A percentile compares a stretch with the other conserved stretches of the same genome.
Conservation (phyloP, 2,888 invertebrate species). For the Lasioglossum malachurum region DNA sequence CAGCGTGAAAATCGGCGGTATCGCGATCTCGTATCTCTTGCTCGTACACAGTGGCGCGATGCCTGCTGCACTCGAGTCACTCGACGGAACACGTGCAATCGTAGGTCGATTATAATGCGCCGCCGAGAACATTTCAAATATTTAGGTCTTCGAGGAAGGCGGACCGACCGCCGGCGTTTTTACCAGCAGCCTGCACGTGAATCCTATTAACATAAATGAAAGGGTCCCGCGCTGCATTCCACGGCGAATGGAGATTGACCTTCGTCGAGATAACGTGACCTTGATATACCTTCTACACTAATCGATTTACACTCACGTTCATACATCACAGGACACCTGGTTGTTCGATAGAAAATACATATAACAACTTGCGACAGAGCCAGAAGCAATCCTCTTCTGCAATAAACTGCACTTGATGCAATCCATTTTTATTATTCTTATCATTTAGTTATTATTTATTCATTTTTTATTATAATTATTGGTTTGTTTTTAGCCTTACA, state of each 20-base stretch:
- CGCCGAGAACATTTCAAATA: slow-evolving; percentile 45
- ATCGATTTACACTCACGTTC: slow-evolving; percentile 36
- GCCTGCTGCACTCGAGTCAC: neutral
- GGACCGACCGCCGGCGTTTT: slow-evolving; percentile 30
- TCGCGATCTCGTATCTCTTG: neutral
- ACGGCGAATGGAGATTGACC: slow-evolving; percentile 65
- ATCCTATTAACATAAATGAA: slow-evolving; percentile 70
- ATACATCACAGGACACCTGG: neutral
- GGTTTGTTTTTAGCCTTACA: too few species aligned
- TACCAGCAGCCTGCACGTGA: slow-evolving; percentile 52
- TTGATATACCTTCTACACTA: slow-evolving; percentile 56
- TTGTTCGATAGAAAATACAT: neutral
- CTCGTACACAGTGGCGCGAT: neutral
- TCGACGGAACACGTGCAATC: slow-evolving; percentile 31
- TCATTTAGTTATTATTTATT: too few species aligned
- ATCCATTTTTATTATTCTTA: too few species aligned
- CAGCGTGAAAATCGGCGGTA: neutral
- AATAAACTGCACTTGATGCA: too few species aligned
- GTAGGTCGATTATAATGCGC: slow-evolving; percentile 26
- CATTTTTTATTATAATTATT: too few species aligned
- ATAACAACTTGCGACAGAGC: neutral
- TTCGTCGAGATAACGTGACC: slow-evolving; percentile 65
- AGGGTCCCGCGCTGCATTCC: slow-evolving; percentile 57
- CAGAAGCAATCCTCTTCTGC: neutral
- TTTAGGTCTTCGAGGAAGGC: slow-evolving; percentile 49